Conservation (phyloP, 2,797 vertebrate species). For the Bovichtus variegatus region DNA sequence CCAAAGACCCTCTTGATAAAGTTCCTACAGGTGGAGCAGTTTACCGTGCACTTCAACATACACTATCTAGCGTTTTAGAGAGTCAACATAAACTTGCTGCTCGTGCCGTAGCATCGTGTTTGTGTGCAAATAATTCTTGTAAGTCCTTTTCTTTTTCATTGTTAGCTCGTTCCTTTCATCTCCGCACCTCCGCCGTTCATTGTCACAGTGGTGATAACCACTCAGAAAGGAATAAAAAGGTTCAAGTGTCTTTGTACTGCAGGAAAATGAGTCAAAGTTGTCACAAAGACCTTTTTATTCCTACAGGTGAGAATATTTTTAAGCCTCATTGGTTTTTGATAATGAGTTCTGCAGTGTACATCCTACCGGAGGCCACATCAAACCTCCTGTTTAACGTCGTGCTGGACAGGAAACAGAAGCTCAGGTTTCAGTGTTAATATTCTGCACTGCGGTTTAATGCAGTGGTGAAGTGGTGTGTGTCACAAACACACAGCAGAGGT, state of each 20-base stretch:
- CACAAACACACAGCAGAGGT: neutral
- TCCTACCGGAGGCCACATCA: conserved; percentile 42
- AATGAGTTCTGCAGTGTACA: conserved; percentile 72
- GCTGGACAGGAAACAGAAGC: conserved; percentile 67
- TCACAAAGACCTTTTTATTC: conserved; percentile 59
- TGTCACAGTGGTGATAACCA: conserved; percentile 52
- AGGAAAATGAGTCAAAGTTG: conserved; percentile 53
- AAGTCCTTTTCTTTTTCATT: conserved; percentile 1
- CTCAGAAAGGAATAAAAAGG: neutral
- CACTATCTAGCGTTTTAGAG: conserved; percentile 78
- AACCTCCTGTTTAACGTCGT: conserved; percentile 48
- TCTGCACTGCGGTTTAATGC: conserved; percentile 41
- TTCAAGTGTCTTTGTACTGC: conserved; percentile 34
- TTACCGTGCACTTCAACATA: conserved; percentile 81
- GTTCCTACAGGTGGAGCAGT: conserved; percentile 85
- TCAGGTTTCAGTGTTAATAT: conserved; percentile 74
- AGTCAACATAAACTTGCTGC: conserved; percentile 50
- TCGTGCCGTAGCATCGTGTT: neutral
- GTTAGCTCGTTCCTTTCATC: conserved; percentile 40
- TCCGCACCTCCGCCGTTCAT: conserved; percentile 24
- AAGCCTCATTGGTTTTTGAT: conserved; percentile 67
- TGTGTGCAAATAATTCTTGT: neutral
- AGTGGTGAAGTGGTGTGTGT: conserved; percentile 30
- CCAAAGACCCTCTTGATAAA: conserved; percentile 86
- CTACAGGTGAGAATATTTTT: conserved; percentile 74